These are phyloP conservation scores for Agrypnus murinus DNA, from an alignment of 2,888 invertebrate genomes.

Conservation along the genomic window DNA sequence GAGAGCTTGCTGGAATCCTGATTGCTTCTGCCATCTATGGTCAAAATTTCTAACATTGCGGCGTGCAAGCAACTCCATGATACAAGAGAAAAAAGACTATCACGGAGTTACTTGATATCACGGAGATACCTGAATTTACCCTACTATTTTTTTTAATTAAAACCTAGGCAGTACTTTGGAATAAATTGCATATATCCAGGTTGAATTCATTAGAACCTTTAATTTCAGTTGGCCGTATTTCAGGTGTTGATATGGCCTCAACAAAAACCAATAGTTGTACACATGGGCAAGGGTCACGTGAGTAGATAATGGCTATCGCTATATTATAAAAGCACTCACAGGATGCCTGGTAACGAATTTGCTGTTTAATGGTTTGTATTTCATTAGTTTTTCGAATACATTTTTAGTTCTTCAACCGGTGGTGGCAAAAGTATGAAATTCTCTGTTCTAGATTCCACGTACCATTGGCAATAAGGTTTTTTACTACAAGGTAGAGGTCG, in stretches of 20 bases:
- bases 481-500: background rate
- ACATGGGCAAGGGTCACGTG: conserved; percentile 2
- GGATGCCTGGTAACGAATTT: conserved; percentile 4
- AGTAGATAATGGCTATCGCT: background rate
- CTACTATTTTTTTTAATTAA: conserved; percentile 11
- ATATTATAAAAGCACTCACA: background rate
- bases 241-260: background rate
- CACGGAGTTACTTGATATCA: too few species aligned
- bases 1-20: too few species aligned
- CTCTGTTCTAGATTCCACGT: background rate
- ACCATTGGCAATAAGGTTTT: conserved; percentile 4
- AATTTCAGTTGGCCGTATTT: conserved; percentile 1
- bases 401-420: background rate
- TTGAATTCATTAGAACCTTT: background rate
- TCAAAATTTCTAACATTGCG: too few species aligned
- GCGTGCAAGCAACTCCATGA: too few species aligned
- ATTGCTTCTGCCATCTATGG: too few species aligned
- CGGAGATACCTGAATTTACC: too few species aligned
- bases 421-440: background rate
- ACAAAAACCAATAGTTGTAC: background rate
- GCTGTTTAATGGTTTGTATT: background rate
- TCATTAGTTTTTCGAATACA: background rate
- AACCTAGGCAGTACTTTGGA: conserved; percentile 9
- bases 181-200: conserved; percentile 1
- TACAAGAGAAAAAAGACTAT: too few species aligned